Base-by-base conservation (phyloP, 2,113 vertebrate genomes). In the Bucco capensis region DNA sequence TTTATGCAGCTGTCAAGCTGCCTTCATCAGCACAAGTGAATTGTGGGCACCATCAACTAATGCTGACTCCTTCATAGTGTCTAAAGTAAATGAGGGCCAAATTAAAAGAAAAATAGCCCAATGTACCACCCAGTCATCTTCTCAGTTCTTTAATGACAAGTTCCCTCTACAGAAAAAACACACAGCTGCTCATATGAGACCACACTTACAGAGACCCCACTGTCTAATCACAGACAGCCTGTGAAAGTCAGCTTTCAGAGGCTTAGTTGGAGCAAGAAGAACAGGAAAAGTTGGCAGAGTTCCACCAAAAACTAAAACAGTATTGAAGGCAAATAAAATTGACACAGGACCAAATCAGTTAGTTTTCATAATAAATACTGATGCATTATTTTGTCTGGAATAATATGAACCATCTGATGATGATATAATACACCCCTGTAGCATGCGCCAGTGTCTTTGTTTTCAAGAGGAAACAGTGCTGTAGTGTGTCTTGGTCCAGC, bases 1-100 rank as follows among this genome's bases (percentile, higher is more conserved):
- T 98, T 98, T 98, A 98, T 97, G 97, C 96, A 98, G 97, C 97
- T 98, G 98, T 98, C 98, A 98, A 96, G 96, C 95, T 83, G 97
- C 96, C 97, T 97, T 98, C 97, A 97, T 95, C 91, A 69, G 96
- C 96, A 97, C 97, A 97, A 98, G 97, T 96, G 97, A 98, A 96
- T 96, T 97, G 96, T 81, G 96, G 97, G 97, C 97, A 96, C 96
- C 95, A 83, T 96, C 96, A 91, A 70, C 96, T 91, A 90, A 95
- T 88, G 91, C 53, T 19, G 77, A 94, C 95, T 97, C 92, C 95
- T 97, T 97, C 97, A 42, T 40, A 97, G 93, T 80, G 89, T 95
- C 89, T 95, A 95, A 97, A 96, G 94, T 93, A 97, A 98, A 97
- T 76, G 93, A 93, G 95, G 94, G 67, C 95, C 96, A 88, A 93